phyloP scores from a whole-genome alignment of 2,888 invertebrate species.

The Reticulitermes lucifugus region DNA sequence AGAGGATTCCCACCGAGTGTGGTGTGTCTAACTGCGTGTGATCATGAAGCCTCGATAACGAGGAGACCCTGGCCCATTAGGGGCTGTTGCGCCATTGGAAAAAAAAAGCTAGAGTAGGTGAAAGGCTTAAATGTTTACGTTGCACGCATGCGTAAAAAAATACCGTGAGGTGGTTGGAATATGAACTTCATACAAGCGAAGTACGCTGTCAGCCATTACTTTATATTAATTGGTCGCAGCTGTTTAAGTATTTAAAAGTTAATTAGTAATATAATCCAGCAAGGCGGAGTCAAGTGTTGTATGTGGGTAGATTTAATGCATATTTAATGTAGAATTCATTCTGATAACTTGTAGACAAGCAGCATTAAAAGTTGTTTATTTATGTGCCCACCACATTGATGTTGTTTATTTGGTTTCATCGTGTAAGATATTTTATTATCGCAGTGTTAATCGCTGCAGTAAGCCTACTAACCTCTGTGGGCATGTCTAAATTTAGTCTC shows the following conservation, averaged over 20 bases:
- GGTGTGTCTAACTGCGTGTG: no score
- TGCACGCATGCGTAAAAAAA: no score
- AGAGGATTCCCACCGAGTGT: no score
- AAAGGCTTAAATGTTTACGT: no score
- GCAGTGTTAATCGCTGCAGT: not conserved
- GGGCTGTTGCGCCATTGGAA: no score
- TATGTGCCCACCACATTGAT: not conserved
- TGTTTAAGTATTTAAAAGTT: not conserved
- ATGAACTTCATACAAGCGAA: not conserved
- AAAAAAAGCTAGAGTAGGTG: no score
- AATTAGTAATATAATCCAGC: conserved; percentile 15
- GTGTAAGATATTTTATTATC: not conserved
- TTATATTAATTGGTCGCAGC: not conserved
- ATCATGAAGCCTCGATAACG: no score
- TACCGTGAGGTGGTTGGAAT: no score
- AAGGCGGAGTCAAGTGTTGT: not conserved
- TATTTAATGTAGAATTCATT: conserved; percentile 11
- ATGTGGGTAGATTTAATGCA: conserved; percentile 20
- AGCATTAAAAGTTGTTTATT: conserved; percentile 12
- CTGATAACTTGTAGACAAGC: conserved; percentile 4
- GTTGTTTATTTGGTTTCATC: not conserved
- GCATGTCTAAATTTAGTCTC: not conserved
- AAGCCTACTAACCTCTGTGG: not conserved
- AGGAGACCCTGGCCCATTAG: no score
- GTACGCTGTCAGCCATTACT: not conserved